Evolutionary conservation across 2,888 invertebrate genomes (phyloP).

Genomic region (Ophonus ardosiacus): DNA sequence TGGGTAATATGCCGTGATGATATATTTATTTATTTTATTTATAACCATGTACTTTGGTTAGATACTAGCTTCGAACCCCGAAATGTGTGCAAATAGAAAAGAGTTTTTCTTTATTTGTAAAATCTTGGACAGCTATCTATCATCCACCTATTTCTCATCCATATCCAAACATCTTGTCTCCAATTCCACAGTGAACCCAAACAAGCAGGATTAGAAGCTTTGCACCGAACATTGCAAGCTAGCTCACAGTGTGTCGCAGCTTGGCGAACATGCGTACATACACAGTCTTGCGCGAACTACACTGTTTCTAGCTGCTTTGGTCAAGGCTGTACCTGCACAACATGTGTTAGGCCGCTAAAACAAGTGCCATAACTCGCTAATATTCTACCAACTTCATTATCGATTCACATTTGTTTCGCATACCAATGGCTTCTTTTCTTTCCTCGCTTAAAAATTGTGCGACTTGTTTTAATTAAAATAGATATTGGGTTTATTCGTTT

Average conservation of each 20-base stretch:
- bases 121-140: no score
- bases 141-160: no score
- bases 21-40: no score
- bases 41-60: no score
- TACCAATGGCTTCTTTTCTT: constrained; percentile 38
- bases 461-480: background rate
- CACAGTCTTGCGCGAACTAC: constrained; percentile 10
- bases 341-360: constrained; percentile 45
- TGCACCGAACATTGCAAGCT: background rate
- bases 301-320: constrained; percentile 40
- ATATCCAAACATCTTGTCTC: no score
- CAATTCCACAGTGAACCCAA: background rate
- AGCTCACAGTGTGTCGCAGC: constrained; percentile 10
- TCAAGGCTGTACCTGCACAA: constrained; percentile 48
- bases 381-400: constrained; percentile 29
- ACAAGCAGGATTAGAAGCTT: background rate
- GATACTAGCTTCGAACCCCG: no score
- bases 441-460: constrained; percentile 1
- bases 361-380: constrained; percentile 43
- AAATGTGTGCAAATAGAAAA: no score
- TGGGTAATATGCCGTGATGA: no score
- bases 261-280: constrained; percentile 29
- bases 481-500: background rate
- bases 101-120: no score
- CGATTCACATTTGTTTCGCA: constrained; percentile 8